Evolutionary conservation across 2,113 vertebrate genomes (phyloP).

Genomic region (Phocoena sinus): DNA sequence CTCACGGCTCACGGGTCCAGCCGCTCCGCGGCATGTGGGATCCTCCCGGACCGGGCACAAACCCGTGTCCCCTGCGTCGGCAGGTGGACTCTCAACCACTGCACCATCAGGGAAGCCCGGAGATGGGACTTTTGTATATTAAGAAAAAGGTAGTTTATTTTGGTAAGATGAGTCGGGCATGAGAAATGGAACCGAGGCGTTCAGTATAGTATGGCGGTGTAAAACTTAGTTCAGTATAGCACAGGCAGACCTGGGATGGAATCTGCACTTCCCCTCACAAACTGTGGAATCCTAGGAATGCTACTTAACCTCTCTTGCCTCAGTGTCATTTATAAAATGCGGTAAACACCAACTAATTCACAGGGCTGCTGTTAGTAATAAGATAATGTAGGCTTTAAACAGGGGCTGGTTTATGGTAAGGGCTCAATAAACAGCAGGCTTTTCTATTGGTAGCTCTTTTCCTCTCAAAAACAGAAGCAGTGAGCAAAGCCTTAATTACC

Average conservation of each 20-base stretch:
- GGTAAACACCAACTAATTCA: background rate
- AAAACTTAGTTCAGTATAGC: background rate
- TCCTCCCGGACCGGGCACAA: too few species aligned
- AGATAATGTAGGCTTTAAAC: conserved; percentile 14
- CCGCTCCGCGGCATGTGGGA: too few species aligned
- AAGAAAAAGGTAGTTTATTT: background rate
- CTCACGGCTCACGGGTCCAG: too few species aligned
- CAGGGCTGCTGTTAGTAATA: background rate
- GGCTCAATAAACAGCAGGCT: background rate
- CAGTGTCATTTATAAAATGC: background rate
- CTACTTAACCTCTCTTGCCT: background rate
- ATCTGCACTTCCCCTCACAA: background rate
- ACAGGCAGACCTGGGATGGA: background rate
- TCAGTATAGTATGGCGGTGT: background rate
- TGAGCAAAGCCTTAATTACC: background rate
- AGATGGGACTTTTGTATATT: background rate
- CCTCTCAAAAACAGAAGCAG: background rate
- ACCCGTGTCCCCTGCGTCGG: too few species aligned
- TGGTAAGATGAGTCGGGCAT: background rate
- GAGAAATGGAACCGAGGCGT: background rate
- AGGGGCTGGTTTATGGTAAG: background rate
- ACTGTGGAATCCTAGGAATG: background rate
- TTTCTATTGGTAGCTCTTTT: background rate
- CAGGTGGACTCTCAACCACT: too few species aligned
- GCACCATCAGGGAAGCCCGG: background rate